A percentile compares a stretch with the other conserved stretches of the same genome.
Evolutionary conservation across 2,888 invertebrate species (phyloP).

Genomic region (Drosophila lacicola): DNA sequence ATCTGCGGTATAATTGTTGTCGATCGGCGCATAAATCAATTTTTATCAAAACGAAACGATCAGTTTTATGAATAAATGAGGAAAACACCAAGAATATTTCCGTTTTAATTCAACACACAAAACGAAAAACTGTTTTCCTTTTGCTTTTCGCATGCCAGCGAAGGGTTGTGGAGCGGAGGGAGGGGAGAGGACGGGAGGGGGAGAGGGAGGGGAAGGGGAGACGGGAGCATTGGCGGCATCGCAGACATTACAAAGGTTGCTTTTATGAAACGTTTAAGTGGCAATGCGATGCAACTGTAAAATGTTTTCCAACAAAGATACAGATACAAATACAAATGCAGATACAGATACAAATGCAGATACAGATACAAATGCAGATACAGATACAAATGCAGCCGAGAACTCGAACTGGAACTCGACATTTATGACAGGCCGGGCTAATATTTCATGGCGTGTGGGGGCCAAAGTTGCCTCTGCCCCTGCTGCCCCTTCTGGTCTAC

Average conservation of each 20-base stretch:
- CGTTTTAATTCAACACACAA: constrained; percentile 53
- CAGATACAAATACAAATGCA: constrained; percentile 25
- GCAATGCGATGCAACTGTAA: constrained; percentile 76
- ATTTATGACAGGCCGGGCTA: constrained; percentile 80
- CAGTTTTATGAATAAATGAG: constrained; percentile 77
- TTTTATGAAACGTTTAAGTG: constrained; percentile 81
- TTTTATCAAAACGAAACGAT: constrained; percentile 81
- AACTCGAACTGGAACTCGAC: constrained; percentile 44
- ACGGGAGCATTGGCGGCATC: constrained; percentile 27
- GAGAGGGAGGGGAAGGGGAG: neutral
- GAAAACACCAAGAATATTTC: constrained; percentile 66
- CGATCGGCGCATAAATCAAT: constrained; percentile 81
- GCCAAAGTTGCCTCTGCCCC: constrained; percentile 43
- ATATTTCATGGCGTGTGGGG: constrained; percentile 71
- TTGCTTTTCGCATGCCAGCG: constrained; percentile 51
- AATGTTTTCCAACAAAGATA: constrained; percentile 54
- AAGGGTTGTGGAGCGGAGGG: constrained; percentile 9
- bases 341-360: constrained; percentile 19
- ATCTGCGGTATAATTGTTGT: constrained; percentile 79
- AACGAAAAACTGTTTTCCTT: constrained; percentile 57
- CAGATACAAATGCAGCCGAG: constrained; percentile 48
- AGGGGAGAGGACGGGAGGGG: constrained; percentile 1
- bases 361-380: constrained; percentile 24
- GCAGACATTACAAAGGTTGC: constrained; percentile 78
- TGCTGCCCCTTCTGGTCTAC: neutral